Conservation (phyloP, 1,140 invertebrate genomes). For the Bradysia coprophila region DNA sequence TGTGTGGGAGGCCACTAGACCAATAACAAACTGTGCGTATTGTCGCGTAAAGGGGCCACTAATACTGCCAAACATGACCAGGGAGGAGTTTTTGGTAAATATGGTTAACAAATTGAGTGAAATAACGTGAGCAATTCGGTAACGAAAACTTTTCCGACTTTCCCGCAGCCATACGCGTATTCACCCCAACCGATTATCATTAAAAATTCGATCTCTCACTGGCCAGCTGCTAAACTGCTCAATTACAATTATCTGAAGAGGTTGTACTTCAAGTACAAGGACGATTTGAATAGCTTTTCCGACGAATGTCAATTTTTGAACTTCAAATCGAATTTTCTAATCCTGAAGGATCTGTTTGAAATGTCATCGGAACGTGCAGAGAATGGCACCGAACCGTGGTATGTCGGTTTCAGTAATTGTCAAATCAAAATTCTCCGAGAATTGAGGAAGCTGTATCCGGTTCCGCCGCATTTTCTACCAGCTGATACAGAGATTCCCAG, state of each 20-base stretch:
- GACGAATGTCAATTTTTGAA: slow-evolving; percentile 78
- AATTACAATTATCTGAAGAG: slow-evolving; percentile 56
- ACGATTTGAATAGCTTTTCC: slow-evolving; percentile 43
- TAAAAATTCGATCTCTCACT: slow-evolving; percentile 52
- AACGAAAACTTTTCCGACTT: slow-evolving; percentile 4
- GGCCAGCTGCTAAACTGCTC: slow-evolving; percentile 55
- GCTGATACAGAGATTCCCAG: slow-evolving; percentile 70
- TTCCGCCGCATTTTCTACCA: slow-evolving; percentile 71
- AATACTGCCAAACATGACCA: slow-evolving; percentile 37
- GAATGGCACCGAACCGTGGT: slow-evolving; percentile 56
- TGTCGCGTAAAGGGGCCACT: slow-evolving; percentile 27
- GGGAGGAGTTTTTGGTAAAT: slow-evolving; percentile 38
- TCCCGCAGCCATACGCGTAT: slow-evolving; percentile 43
- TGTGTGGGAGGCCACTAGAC: slow-evolving; percentile 66
- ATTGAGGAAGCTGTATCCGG: slow-evolving; percentile 57
- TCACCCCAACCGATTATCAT: slow-evolving; percentile 63
- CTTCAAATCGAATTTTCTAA: slow-evolving; percentile 69
- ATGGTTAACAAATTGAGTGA: too few relatives aligned
- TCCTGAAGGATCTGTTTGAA: slow-evolving; percentile 56
- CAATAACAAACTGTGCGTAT: slow-evolving; percentile 61
- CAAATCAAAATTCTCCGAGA: slow-evolving; percentile 54
- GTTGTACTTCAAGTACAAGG: slow-evolving; percentile 45
- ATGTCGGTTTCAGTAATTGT: slow-evolving; percentile 87
- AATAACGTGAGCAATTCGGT: too few relatives aligned
- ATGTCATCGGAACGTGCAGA: slow-evolving; percentile 46